phyloP scores from a whole-genome alignment of 2,113 vertebrate genomes.

The Pelecanus crispus region DNA sequence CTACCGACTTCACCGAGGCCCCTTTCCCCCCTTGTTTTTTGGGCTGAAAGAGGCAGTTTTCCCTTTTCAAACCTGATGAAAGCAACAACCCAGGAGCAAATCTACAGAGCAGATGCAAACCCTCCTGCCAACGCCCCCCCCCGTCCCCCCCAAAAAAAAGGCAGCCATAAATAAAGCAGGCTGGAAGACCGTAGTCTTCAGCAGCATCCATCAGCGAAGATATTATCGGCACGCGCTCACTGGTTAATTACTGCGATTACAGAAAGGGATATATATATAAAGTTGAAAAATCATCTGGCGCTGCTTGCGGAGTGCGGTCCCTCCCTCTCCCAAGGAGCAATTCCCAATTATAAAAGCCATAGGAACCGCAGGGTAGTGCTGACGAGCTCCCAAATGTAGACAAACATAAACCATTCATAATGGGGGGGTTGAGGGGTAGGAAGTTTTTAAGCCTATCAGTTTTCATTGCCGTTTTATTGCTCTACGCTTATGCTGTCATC shows the following conservation, averaged over 20 bases:
- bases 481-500: neutral
- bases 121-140: neutral
- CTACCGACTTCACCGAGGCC: too few relatives aligned
- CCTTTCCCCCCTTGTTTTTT: neutral
- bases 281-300: neutral
- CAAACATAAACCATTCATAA: neutral
- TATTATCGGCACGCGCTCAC: neutral
- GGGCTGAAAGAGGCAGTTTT: neutral
- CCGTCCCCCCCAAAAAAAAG: neutral
- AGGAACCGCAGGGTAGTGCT: neutral
- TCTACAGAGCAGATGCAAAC: neutral
- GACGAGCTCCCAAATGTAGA: neutral
- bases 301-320: neutral
- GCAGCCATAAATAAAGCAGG: neutral
- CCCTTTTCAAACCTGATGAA: neutral
- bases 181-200: neutral
- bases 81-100: neutral
- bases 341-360: neutral
- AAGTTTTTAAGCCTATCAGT: neutral
- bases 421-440: neutral
- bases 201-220: neutral
- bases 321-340: neutral
- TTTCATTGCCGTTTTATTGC: neutral
- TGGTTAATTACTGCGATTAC: neutral
- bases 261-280: neutral